Evolutionary conservation across 1,140 invertebrate genomes (phyloP).

Genomic region (Drosophila paulistorum): DNA sequence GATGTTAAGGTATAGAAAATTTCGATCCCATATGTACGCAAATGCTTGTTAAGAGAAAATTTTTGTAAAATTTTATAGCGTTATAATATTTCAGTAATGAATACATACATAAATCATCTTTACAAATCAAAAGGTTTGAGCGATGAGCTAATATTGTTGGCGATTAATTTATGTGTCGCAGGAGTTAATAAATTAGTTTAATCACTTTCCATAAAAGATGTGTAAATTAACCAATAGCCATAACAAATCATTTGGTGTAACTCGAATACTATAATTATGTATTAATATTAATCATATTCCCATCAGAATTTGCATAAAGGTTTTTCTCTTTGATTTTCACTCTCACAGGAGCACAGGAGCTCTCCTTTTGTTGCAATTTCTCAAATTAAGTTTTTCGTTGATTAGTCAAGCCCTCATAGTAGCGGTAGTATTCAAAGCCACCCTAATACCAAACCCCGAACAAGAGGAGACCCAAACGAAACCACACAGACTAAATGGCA

Average conservation of each 20-base stretch:
- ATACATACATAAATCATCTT: neutral
- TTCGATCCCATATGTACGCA: no score
- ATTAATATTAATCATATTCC: neutral
- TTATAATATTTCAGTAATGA: neutral
- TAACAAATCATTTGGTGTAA: neutral
- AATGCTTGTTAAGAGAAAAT: neutral
- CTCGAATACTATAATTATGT: no score
- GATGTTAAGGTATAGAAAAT: no score
- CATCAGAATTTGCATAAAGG: neutral
- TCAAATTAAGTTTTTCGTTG: neutral
- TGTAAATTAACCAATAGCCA: neutral
- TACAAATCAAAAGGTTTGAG: neutral
- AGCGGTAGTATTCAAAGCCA: neutral
- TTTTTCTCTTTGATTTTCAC: neutral
- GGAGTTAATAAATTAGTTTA: neutral
- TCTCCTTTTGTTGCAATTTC: conserved; percentile 20
- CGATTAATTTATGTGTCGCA: neutral
- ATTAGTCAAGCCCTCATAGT: neutral
- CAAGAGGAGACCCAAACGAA: neutral
- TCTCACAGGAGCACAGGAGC: no score
- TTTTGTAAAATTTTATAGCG: neutral
- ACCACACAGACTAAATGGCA: conserved; percentile 65
- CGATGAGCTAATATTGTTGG: neutral
- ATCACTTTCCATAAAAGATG: neutral
- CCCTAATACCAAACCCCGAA: neutral